A percentile compares a stretch with the other conserved stretches of the same genome.
Conservation (phyloP, 2,888 invertebrate genomes). For the Folsomia manolachei region DNA sequence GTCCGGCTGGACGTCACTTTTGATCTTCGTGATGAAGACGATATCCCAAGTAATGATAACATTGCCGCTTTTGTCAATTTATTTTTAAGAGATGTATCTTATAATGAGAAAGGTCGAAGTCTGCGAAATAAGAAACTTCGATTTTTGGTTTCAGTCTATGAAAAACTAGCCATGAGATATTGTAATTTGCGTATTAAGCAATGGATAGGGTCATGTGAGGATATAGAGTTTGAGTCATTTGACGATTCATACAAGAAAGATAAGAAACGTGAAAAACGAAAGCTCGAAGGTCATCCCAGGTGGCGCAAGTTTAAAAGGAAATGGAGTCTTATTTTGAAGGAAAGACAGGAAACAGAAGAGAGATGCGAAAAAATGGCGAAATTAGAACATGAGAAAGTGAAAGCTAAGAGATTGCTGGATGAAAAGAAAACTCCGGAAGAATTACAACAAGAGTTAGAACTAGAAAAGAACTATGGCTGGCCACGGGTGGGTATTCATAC, state of each 20-base stretch:
- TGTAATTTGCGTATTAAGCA: constrained; percentile 3
- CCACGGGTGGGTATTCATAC: too few relatives aligned
- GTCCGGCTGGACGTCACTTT: not conserved
- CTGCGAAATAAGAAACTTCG: not conserved
- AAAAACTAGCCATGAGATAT: constrained; percentile 14
- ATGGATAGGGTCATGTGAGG: constrained; percentile 8
- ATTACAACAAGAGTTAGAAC: not conserved
- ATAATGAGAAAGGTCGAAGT: not conserved
- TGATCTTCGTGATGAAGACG: constrained; percentile 8
- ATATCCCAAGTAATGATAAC: not conserved
- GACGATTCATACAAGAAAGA: constrained; percentile 1
- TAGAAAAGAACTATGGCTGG: too few relatives aligned
- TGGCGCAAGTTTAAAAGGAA: constrained; percentile 12
- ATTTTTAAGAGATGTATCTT: not conserved
- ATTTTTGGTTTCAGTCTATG: constrained; percentile 9
- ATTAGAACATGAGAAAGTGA: not conserved
- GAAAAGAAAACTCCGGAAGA: not conserved
- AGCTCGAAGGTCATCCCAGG: constrained; percentile 3
- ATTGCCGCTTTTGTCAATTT: not conserved
- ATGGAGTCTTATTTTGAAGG: constrained; percentile 4
- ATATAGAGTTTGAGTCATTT: not conserved
- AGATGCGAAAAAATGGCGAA: not conserved
- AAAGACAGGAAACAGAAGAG: not conserved
- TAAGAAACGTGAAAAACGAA: not conserved
- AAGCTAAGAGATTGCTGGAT: not conserved